Evolutionary conservation across 2,797 vertebrate genomes (phyloP), one percentile per base, ranked within the genome.

Genomic region (Iguana delicatissima): DNA sequence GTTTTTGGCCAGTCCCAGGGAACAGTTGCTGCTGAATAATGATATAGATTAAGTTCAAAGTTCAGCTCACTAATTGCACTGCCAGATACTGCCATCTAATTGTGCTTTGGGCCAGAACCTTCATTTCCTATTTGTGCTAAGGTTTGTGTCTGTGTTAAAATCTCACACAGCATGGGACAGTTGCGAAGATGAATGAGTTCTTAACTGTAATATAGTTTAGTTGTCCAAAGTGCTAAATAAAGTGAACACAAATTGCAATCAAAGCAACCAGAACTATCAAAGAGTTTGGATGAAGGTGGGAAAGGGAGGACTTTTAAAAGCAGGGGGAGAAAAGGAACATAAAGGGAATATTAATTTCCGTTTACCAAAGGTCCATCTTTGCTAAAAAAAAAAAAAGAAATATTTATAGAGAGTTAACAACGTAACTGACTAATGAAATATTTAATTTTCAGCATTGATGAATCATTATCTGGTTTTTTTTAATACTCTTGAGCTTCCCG

Each of bases 371-470:
- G 89, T 77, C 29, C 82, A 38, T 64, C 69, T 79, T 59, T 92
- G 52, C 74, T 52, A 84, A 55, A 83, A 4, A 6, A 42, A 42
- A 42, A 55, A 83, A 4, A 6, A 42, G 3, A 42, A 42, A 57
- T 74, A 67, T 79, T 72, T 83, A 80, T 74, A 84, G 67, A 89
- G 46, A 72, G 42, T 50, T 35, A 89, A 87, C 10, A 46, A 72
- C 73, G 59, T 89, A 92, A 82, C n/a, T 32, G 50, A n/a, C 69
- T 32, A 35, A 50, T 87, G 32, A 92, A 84, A 84, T 83, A 86
- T 92, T 84, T 92, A 89, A 87, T 87, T 92, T 89, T 77, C 52
- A 73, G 74, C n/a, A 55, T 85, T 87, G 77, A 84, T 72, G 81
- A 87, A 79, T 83, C 85, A 82, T 89, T 89, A 87, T 80, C 81